These are phyloP conservation scores for Brachystomella parvula DNA, from an alignment of 1,140 invertebrate species.

Conservation along the genomic window DNA sequence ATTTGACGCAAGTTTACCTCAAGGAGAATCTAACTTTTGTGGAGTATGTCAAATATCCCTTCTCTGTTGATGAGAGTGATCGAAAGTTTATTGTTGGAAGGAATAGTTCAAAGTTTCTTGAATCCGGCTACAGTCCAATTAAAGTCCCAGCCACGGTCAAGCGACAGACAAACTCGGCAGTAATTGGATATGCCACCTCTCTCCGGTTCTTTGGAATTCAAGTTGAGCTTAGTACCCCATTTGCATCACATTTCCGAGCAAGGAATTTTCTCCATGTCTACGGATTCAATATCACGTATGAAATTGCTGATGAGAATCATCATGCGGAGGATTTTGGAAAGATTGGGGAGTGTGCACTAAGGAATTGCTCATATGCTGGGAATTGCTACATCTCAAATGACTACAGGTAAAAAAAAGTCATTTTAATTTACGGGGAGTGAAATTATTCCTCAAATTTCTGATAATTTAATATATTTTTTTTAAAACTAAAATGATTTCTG, in stretches of 20 bases:
- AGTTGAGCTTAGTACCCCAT: constrained; percentile 60
- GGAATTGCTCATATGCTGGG: constrained; percentile 71
- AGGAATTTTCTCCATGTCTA: constrained; percentile 73
- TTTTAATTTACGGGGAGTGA: too few relatives aligned
- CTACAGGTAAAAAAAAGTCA: constrained; percentile 52
- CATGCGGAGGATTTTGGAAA: constrained; percentile 42
- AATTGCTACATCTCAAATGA: constrained; percentile 59
- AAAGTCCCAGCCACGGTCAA: constrained; percentile 41
- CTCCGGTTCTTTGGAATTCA: constrained; percentile 66
- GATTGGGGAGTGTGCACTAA: constrained; percentile 60
- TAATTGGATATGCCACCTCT: constrained; percentile 61
- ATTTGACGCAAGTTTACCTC: constrained; percentile 79
- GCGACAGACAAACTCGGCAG: constrained; percentile 53
- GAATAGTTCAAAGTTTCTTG: constrained; percentile 50
- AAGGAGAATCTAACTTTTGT: constrained; percentile 59
- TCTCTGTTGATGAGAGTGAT: constrained; percentile 29
- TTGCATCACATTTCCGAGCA: constrained; percentile 73
- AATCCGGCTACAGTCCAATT: constrained; percentile 58
- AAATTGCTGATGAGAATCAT: constrained; percentile 50
- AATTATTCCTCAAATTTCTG: too few relatives aligned
- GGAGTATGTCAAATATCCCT: constrained; percentile 56
- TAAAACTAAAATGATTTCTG: background rate
- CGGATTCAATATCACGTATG: constrained; percentile 88
- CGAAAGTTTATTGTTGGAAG: constrained; percentile 23
- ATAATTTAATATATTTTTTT: background rate